Evolutionary conservation across 1,140 invertebrate species (phyloP).

Genomic region (Danaus melanippus): DNA sequence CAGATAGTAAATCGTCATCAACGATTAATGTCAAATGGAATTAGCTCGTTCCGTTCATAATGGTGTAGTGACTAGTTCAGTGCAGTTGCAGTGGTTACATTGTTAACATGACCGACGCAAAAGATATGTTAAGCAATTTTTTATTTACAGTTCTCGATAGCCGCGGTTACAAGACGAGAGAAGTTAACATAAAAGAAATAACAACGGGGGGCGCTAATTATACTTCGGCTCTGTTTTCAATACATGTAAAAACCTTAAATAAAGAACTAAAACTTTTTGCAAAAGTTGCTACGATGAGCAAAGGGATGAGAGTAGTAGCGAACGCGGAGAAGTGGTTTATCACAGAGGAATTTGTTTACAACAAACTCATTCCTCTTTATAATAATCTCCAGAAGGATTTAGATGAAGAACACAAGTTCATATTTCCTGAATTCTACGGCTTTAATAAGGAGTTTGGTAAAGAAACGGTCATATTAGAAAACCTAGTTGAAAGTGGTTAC

Average conservation of each 20-base stretch:
- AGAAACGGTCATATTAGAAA: slow-evolving; percentile 43
- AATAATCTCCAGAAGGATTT: slow-evolving; percentile 32
- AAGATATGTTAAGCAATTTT: slow-evolving; percentile 25
- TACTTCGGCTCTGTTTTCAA: slow-evolving; percentile 31
- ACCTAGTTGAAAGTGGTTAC: slow-evolving; percentile 37
- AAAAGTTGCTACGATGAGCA: slow-evolving; percentile 37
- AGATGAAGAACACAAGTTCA: slow-evolving; percentile 26
- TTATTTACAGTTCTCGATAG: slow-evolving; percentile 29
- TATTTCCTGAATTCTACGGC: slow-evolving; percentile 43
- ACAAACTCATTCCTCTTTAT: slow-evolving; percentile 31
- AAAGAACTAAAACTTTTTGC: slow-evolving; percentile 41
- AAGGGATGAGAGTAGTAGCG: slow-evolving; percentile 23
- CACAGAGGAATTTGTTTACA: slow-evolving; percentile 41
- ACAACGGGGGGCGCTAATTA: slow-evolving; percentile 38
- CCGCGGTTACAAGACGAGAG: slow-evolving; percentile 14
- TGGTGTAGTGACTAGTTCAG: no score
- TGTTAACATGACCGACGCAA: slow-evolving; percentile 29
- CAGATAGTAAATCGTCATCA: no score
- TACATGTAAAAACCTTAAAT: slow-evolving; percentile 20
- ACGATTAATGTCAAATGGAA: no score
- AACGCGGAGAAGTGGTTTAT: slow-evolving; percentile 30
- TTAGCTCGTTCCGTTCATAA: no score
- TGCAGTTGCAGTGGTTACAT: no score
- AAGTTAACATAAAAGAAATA: slow-evolving; percentile 23
- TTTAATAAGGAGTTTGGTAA: slow-evolving; percentile 14